Conservation (phyloP, 2,113 vertebrate species). For the Piaya cayana region DNA sequence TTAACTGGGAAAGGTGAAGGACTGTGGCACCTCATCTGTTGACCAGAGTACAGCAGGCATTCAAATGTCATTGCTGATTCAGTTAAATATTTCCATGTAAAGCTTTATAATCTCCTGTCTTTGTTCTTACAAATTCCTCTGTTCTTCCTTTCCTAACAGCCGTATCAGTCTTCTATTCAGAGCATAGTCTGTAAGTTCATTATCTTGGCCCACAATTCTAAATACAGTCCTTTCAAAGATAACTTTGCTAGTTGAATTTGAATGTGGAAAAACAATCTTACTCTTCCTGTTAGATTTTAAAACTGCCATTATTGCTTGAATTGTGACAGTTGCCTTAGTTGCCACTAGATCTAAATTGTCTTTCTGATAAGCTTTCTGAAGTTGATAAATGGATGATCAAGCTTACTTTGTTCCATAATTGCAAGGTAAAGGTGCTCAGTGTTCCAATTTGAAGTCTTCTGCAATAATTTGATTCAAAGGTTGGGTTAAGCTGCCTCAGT, state of each 20-base stretch:
- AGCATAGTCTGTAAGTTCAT: not conserved
- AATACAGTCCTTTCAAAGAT: not conserved
- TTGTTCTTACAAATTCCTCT: not conserved
- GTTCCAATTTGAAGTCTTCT: not conserved
- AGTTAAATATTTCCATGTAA: not conserved
- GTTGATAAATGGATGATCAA: not conserved
- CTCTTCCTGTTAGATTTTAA: not conserved
- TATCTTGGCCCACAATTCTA: not conserved
- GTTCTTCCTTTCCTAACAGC: not conserved
- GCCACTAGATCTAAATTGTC: not conserved
- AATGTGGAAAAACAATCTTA: not conserved
- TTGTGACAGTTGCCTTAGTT: not conserved
- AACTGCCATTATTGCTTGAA: not conserved
- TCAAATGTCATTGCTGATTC: not conserved
- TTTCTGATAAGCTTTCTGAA: not conserved
- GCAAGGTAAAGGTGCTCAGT: not conserved
- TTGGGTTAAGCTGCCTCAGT: not conserved
- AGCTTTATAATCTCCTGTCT: not conserved
- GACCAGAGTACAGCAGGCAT: not conserved
- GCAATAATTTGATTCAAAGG: not conserved
- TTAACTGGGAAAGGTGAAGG: not conserved
- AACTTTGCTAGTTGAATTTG: not conserved
- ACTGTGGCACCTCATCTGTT: not conserved
- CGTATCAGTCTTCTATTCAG: conserved; percentile 5
- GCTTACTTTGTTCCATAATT: not conserved